These are phyloP conservation scores for Bradysia coprophila DNA, from an alignment of 1,140 invertebrate species.

Conservation along the genomic window DNA sequence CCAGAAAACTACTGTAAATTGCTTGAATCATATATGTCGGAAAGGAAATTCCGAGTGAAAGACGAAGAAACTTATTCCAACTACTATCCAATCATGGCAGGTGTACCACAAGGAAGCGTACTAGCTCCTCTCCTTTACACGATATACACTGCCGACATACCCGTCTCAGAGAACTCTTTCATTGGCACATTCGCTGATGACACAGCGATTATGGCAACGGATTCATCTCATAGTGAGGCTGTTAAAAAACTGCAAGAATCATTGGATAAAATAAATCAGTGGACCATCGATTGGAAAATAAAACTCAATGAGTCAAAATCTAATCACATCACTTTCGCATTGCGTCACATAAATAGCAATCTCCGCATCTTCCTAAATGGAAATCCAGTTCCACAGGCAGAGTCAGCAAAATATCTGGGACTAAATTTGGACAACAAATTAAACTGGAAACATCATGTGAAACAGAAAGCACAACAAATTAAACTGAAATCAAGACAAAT, in stretches of 20 bases:
- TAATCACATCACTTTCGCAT: slow-evolving; percentile 10
- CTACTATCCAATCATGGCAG: slow-evolving; percentile 5
- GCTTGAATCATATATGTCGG: slow-evolving; percentile 10
- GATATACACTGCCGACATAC: slow-evolving; percentile 9
- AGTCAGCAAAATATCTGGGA: too few relatives aligned
- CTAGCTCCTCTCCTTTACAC: slow-evolving; percentile 8
- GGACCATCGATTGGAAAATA: slow-evolving; percentile 12
- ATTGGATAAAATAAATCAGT: slow-evolving; percentile 5
- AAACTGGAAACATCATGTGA: too few relatives aligned
- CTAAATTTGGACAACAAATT: too few relatives aligned
- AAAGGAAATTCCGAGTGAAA: slow-evolving; percentile 10
- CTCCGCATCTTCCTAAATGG: neutral
- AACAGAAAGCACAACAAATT: too few relatives aligned
- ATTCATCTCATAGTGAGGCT: slow-evolving; percentile 3
- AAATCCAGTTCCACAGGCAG: neutral
- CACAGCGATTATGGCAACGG: slow-evolving; percentile 7
- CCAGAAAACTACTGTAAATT: slow-evolving; percentile 6
- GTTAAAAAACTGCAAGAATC: slow-evolving; percentile 7
- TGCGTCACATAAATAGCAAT: neutral
- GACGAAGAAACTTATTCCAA: slow-evolving; percentile 6
- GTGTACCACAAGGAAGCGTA: slow-evolving; percentile 11
- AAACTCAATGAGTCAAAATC: slow-evolving; percentile 13
- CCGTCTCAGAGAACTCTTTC: slow-evolving; percentile 2
- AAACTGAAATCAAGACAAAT: too few relatives aligned
- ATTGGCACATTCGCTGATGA: slow-evolving; percentile 12